phyloP scores from a whole-genome alignment of 2,888 invertebrate genomes.

The Aphodius sticticus region DNA sequence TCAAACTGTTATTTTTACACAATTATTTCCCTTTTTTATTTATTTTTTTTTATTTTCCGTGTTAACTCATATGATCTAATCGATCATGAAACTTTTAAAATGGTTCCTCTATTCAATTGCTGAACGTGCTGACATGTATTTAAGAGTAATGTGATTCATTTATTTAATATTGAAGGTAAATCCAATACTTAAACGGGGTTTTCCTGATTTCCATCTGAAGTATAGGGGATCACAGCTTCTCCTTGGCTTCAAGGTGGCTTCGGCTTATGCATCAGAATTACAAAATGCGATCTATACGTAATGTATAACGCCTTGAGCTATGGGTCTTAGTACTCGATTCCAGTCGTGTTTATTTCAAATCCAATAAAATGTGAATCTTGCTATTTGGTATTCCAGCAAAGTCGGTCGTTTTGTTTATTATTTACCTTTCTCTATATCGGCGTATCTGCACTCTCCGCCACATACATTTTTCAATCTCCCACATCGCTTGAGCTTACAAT shows the following conservation, averaged over 20 bases:
- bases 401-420: not conserved
- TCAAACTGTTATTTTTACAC: too few relatives aligned
- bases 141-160: too few relatives aligned
- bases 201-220: not conserved
- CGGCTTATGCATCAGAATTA: not conserved
- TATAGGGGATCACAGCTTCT: not conserved
- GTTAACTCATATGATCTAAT: too few relatives aligned
- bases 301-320: not conserved
- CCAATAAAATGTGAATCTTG: not conserved
- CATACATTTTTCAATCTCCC: too few relatives aligned
- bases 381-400: not conserved
- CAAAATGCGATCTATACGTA: not conserved
- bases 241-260: not conserved
- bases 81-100: too few relatives aligned
- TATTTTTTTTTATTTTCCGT: too few relatives aligned
- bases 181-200: not conserved
- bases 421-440: not conserved
- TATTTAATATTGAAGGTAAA: not conserved
- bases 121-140: too few relatives aligned
- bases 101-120: too few relatives aligned
- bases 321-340: not conserved
- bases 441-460: not conserved
- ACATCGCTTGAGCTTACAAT: too few relatives aligned
- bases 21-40: too few relatives aligned
- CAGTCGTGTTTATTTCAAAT: not conserved